Conservation (phyloP, 2,888 invertebrate species). For the Pardosa pseudoannulata region DNA sequence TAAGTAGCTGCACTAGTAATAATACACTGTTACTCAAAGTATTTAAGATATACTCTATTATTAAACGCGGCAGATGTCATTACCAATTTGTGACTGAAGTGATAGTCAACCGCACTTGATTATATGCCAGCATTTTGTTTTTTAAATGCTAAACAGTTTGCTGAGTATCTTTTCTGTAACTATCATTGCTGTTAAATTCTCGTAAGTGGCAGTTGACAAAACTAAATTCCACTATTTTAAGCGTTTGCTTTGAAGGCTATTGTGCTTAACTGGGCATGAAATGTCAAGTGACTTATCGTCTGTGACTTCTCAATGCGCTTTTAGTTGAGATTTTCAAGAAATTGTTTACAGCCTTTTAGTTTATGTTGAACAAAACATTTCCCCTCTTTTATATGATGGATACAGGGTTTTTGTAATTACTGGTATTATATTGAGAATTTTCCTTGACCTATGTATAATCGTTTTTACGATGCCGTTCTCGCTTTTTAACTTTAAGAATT, state of each 20-base stretch:
- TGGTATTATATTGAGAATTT: too few species aligned
- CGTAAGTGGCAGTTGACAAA: background rate
- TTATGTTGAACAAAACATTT: too few species aligned
- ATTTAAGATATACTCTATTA: background rate
- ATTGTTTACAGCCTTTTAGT: too few species aligned
- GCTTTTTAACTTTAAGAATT: too few species aligned
- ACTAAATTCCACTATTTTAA: background rate
- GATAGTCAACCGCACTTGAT: slow-evolving; percentile 18
- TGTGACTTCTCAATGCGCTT: too few species aligned
- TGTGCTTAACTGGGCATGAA: background rate
- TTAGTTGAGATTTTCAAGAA: too few species aligned
- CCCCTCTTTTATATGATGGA: too few species aligned
- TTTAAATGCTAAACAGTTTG: background rate
- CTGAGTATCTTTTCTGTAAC: background rate
- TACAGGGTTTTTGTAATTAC: too few species aligned
- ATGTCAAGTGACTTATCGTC: background rate
- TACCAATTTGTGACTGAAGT: slow-evolving; percentile 19
- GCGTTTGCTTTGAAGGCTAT: background rate
- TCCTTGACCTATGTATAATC: too few species aligned
- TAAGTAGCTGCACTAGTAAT: background rate
- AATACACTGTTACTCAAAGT: background rate
- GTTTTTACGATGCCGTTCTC: too few species aligned
- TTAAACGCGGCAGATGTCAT: slow-evolving; percentile 20
- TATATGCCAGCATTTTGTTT: slow-evolving; percentile 5
- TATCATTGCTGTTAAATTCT: background rate